Base-by-base conservation (phyloP, 2,888 invertebrate species). In the Rhamnusium bicolor region DNA sequence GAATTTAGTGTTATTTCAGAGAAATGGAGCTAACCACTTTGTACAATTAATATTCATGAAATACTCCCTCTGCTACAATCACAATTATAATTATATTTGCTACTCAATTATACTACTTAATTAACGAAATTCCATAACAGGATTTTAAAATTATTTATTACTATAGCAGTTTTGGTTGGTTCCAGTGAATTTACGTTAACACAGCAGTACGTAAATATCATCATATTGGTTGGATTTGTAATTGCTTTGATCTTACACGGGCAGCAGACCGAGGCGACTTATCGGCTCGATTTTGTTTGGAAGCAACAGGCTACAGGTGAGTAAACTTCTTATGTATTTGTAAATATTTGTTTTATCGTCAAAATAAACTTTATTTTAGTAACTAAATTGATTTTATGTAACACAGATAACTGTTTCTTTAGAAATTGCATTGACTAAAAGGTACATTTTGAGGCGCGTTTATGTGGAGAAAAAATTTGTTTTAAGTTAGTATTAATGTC, bases 271-370 rank as follows among this genome's bases (percentile, higher is more conserved):
- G 98, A 99, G 89, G 95, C 97, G 81, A 98, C 98, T 0, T 96
- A 97, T 84, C 90, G 98, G 71, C 91, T 98, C 73, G 98, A 98
- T 89, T 98, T 97, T 87, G 94, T 99, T 75, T 99, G 98, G 98
- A 98, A 98, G 89, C 90, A 98, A 27, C 97, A 98, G 90, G 98
- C 98, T 14, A 95, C 94, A 82, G 94, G 95, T 95, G 76, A 77
- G 53, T 12, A 19, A 14, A 10, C 29, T 51, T 24, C 24, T 6
- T 24, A 4, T 2, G 24, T 4, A 24, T 24, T 6, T 24, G 2
- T 24, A 24, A 24, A 2, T 6, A 24, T 4, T 24, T 24, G 2
- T 24, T 24, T 2, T 2, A 6, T 2, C 24, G 24, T 24, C 2
- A 24, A 24, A 24, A n/a, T n/a, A n/a, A n/a, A n/a, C n/a, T n/a